Evolutionary conservation across 2,888 invertebrate genomes (phyloP).

Genomic region (Nezara viridula): DNA sequence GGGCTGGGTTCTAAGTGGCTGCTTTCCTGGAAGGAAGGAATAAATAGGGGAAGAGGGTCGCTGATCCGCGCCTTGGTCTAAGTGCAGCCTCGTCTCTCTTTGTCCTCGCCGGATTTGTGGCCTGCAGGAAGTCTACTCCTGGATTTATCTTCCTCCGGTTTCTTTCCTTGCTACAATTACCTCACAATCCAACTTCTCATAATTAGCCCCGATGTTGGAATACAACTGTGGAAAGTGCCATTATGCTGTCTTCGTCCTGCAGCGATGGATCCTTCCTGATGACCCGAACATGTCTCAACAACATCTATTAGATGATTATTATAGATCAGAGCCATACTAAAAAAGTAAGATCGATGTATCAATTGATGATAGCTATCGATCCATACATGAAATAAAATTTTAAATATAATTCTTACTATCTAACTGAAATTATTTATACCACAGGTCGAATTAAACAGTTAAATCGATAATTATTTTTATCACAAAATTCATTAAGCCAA

Average conservation of each 20-base stretch:
- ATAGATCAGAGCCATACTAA: no score
- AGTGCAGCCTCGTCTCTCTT: slow-evolving; percentile 61
- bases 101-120: slow-evolving; percentile 58
- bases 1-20: slow-evolving; percentile 64
- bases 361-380: no score
- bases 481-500: no score
- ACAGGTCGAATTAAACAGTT: no score
- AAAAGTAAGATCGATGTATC: no score
- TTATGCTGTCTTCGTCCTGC: background rate
- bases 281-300: background rate
- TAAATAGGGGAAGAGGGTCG: slow-evolving; percentile 63
- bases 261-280: background rate
- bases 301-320: background rate
- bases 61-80: slow-evolving; percentile 63
- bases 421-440: no score
- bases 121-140: slow-evolving; percentile 52
- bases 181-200: slow-evolving; percentile 51
- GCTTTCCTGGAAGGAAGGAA: slow-evolving; percentile 65
- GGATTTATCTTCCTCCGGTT: slow-evolving; percentile 50
- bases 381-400: no score
- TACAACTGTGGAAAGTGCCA: background rate
- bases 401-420: no score
- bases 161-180: slow-evolving; percentile 57
- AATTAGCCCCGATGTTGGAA: slow-evolving; percentile 32
- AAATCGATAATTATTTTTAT: no score